Evolutionary conservation across 2,888 invertebrate genomes (phyloP).

Genomic region (Ormyrus thymus): DNA sequence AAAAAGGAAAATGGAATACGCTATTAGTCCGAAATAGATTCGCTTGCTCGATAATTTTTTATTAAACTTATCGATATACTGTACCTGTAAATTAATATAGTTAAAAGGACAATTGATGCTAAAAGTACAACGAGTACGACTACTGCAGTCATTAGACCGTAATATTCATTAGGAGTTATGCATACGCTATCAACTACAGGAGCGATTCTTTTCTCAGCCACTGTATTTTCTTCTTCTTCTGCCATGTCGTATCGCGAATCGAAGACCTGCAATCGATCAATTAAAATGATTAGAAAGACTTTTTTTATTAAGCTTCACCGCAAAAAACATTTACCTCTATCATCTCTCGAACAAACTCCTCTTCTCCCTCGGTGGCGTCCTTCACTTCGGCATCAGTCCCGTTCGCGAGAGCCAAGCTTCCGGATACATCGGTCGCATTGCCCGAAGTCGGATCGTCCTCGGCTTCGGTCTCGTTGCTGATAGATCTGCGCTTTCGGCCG

Average conservation of each 20-base stretch:
- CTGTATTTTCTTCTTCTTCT: constrained; percentile 74
- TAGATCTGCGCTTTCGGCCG: constrained; percentile 81
- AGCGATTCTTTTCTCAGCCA: constrained; percentile 64
- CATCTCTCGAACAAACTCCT: constrained; percentile 91
- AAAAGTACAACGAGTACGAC: constrained; percentile 85
- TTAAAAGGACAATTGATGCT: constrained; percentile 83
- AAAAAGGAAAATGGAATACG: constrained; percentile 40
- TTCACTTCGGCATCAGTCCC: constrained; percentile 61
- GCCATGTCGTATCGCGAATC: constrained; percentile 80
- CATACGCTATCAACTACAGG: constrained; percentile 85
- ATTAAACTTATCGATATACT: constrained; percentile 2
- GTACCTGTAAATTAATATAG: constrained; percentile 86
- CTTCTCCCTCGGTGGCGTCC: constrained; percentile 74
- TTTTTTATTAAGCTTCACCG: too few relatives aligned
- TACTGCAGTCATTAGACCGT: constrained; percentile 87
- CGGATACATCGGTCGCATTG: constrained; percentile 47
- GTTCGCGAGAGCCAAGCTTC: constrained; percentile 47
- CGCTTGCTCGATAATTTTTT: not conserved
- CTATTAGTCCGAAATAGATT: not conserved
- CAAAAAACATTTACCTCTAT: constrained; percentile 81
- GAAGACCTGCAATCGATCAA: constrained; percentile 80
- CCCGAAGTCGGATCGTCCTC: constrained; percentile 62
- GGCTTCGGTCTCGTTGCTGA: constrained; percentile 57
- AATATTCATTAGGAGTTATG: constrained; percentile 88
- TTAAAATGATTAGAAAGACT: too few relatives aligned